These are phyloP conservation scores for Tyria jacobaeae DNA, from an alignment of 2,888 invertebrate species.

Conservation along the genomic window DNA sequence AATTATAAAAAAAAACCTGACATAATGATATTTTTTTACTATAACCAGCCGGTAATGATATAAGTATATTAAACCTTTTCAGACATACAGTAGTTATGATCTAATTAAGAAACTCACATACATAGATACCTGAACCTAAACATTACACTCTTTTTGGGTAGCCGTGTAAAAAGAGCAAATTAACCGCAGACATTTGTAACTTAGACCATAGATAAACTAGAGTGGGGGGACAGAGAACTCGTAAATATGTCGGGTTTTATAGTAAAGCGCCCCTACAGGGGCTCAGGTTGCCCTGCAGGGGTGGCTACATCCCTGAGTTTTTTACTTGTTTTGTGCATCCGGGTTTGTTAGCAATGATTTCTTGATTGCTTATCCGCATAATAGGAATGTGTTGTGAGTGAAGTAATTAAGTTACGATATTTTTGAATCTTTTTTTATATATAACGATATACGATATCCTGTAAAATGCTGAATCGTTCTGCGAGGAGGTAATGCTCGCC, in stretches of 20 bases:
- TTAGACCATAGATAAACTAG: conserved; percentile 57
- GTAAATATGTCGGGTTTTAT: conserved; percentile 84
- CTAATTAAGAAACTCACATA: too few species aligned
- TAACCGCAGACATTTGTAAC: conserved; percentile 46
- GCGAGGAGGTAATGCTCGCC: too few species aligned
- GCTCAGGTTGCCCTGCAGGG: conserved; percentile 47
- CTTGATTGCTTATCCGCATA: conserved; percentile 71
- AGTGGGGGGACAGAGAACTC: conserved; percentile 68
- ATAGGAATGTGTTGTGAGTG: conserved; percentile 35
- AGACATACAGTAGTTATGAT: too few species aligned
- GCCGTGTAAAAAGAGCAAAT: background rate
- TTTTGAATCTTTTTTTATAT: background rate
- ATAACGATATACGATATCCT: too few species aligned
- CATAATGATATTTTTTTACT: too few species aligned
- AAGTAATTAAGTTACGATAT: conserved; percentile 22
- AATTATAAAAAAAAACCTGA: too few species aligned
- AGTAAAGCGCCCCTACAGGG: conserved; percentile 67
- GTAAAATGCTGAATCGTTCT: too few species aligned
- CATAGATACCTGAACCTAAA: too few species aligned
- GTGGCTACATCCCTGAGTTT: conserved; percentile 55
- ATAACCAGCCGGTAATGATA: too few species aligned
- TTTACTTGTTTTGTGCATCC: conserved; percentile 55
- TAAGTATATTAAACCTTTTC: too few species aligned
- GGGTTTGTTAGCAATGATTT: conserved; percentile 69
- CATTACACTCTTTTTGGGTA: too few species aligned